Base-by-base conservation (phyloP, 2,888 invertebrate genomes). In the Troides aeacus region DNA sequence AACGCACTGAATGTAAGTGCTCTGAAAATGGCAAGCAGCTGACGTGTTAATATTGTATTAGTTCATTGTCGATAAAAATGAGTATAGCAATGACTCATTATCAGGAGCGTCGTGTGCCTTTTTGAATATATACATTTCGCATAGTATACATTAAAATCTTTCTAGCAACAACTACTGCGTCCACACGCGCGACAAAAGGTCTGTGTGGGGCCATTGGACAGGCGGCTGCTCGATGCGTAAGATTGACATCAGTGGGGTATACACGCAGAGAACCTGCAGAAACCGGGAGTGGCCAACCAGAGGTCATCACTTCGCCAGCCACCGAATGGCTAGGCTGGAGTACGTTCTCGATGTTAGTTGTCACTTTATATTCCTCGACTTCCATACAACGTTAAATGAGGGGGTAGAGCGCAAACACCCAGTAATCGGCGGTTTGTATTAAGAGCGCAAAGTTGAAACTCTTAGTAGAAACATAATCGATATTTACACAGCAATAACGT, bases 171-270 rank as follows among this genome's bases (percentile, higher is more conserved):
- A 69, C 58, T 69, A 69, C 50, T 69, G 69, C 56, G 58, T 62
- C 30, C 46, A 60, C 61, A 42, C 69, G 24, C 50, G 46, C 4
- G 69, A 69, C 57, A 61, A 42, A 21, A 21, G 24, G 17, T 77
- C 82, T 1, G 72, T 88, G 56, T 87, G 81, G 77, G 90, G 90
- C 0, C 80, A 84, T 0, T 90, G 86, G 83, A 85, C 88, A 0
- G 90, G 89, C 3, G 90, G 90, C 10, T 90, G 90, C 68, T 79
- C 85, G 0, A 86, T 89, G 65, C 81, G 90, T 0, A 90, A 86
- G 86, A 79, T 84, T 0, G 90, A 90, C 76, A 74, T 89, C 10
- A 84, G 79, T 64, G 82, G 83, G 0, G 72, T 88, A 2, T 90
- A 88, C 82, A 89, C 89, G 1, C 90, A 90, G 79, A 77, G 90